phyloP scores from a whole-genome alignment of 2,113 vertebrate genomes.

The Rhadina sibilatrix region DNA sequence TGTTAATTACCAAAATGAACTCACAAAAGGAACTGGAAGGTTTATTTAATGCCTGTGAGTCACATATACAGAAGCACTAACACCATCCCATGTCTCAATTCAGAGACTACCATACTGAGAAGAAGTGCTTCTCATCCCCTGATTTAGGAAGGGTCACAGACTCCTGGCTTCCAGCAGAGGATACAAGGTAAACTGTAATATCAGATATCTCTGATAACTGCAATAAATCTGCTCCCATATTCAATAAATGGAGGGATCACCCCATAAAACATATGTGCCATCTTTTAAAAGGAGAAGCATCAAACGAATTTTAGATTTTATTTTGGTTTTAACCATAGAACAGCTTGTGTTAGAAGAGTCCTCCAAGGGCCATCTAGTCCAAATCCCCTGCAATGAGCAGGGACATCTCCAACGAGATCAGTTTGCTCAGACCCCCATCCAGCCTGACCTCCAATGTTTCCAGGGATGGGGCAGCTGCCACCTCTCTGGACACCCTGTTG shows the following conservation, averaged over 20 bases:
- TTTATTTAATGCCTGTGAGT: neutral
- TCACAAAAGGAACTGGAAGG: neutral
- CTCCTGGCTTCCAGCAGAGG: neutral
- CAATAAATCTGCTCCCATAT: neutral
- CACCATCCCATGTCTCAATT: neutral
- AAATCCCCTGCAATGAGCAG: neutral
- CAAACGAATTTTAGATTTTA: neutral
- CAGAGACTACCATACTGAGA: neutral
- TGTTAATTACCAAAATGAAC: neutral
- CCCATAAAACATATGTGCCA: neutral
- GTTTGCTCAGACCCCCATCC: neutral
- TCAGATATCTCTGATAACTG: neutral
- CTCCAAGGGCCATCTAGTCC: neutral
- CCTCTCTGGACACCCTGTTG: neutral
- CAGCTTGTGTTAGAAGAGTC: neutral
- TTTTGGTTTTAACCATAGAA: neutral
- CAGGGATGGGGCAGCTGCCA: neutral
- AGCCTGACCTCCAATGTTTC: neutral
- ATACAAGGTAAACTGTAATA: neutral
- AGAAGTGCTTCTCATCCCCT: neutral
- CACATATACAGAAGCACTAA: neutral
- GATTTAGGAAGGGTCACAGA: neutral
- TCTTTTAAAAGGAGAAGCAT: neutral
- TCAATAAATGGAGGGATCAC: neutral
- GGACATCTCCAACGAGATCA: neutral